A percentile compares a stretch with the other conserved stretches of the same genome.
These are phyloP conservation scores for Agelas oroides DNA, from an alignment of 37 sponge, comb jelly and placozoan species.

Conservation along the genomic window DNA sequence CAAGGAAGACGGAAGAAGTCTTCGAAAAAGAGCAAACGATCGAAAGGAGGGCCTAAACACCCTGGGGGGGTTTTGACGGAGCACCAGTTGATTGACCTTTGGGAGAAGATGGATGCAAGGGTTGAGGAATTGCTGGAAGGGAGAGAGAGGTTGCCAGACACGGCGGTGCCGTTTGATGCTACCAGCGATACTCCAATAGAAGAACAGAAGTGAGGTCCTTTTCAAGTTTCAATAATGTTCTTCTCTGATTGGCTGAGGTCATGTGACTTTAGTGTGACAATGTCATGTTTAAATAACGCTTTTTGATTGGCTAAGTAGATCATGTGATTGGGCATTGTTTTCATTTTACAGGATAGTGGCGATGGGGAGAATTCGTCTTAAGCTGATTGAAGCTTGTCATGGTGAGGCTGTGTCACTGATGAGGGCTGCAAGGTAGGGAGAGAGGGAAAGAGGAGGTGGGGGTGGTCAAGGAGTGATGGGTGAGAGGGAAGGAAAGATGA, in stretches of 20 bases:
- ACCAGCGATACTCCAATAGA: conserved; percentile 65
- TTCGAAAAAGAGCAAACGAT: conserved; percentile 1
- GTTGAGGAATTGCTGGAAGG: conserved; percentile 59
- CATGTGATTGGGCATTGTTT: too few relatives aligned
- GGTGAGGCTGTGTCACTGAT: conserved; percentile 63
- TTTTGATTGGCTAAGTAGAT: too few relatives aligned
- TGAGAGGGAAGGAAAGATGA: too few relatives aligned
- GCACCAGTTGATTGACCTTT: conserved; percentile 59
- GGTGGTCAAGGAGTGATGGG: too few relatives aligned
- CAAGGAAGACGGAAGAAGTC: conserved; percentile 62
- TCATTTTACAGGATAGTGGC: conserved; percentile 31
- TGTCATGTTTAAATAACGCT: too few relatives aligned
- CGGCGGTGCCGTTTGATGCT: conserved; percentile 57
- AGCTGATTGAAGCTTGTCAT: conserved; percentile 40
- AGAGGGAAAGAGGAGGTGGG: too few relatives aligned
- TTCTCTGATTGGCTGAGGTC: too few relatives aligned
- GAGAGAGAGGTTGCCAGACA: conserved; percentile 38
- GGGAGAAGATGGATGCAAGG: conserved; percentile 62
- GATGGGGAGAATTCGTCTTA: conserved; percentile 42
- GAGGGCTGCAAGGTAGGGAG: conserved; percentile 73
- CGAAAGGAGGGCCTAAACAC: too few relatives aligned
- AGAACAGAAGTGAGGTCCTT: conserved; percentile 74
- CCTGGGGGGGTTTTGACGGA: conserved; percentile 23
- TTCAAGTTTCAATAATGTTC: too few relatives aligned
- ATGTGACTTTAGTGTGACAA: too few relatives aligned